Evolutionary conservation across 2,888 invertebrate species (phyloP).

Genomic region (Macaria notata): DNA sequence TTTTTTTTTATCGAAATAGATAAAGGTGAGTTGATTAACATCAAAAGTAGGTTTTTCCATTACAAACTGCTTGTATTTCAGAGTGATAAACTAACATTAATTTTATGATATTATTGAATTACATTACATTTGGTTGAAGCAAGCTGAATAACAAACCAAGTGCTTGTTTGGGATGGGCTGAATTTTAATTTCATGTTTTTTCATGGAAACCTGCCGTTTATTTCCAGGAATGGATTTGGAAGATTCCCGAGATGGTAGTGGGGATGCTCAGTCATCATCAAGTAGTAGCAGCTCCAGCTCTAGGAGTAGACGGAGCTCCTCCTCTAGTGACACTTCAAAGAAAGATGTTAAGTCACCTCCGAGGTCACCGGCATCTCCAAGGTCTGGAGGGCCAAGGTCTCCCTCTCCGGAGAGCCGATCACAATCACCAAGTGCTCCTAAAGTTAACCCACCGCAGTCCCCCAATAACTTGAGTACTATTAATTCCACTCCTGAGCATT

Average conservation of each 20-base stretch:
- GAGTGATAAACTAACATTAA: slow-evolving; percentile 45
- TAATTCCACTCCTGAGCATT: slow-evolving; percentile 71
- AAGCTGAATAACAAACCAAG: slow-evolving; percentile 42
- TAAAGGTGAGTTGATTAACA: too few species aligned
- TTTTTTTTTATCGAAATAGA: too few species aligned
- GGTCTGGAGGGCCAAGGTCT: slow-evolving; percentile 52
- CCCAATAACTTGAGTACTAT: slow-evolving; percentile 71
- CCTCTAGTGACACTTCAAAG: slow-evolving; percentile 68
- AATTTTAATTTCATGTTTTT: slow-evolving; percentile 24
- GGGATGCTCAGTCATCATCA: slow-evolving; percentile 68
- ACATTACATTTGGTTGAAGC: slow-evolving; percentile 42
- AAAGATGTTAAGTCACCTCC: slow-evolving; percentile 64
- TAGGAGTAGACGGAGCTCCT: slow-evolving; percentile 69
- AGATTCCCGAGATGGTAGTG: slow-evolving; percentile 80
- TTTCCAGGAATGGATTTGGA: slow-evolving; percentile 83
- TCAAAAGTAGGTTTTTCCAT: too few species aligned
- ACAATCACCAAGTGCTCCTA: slow-evolving; percentile 53
- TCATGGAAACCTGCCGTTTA: slow-evolving; percentile 45
- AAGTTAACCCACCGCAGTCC: slow-evolving; percentile 49
- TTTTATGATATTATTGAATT: slow-evolving; percentile 12
- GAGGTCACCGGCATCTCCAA: slow-evolving; percentile 51
- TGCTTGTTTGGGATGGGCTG: slow-evolving; percentile 53
- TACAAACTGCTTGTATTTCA: neutral
- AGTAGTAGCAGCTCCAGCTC: slow-evolving; percentile 78
- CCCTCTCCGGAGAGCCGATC: slow-evolving; percentile 58